Conservation (phyloP, 2,888 invertebrate genomes). For the Penaeus monodon region DNA sequence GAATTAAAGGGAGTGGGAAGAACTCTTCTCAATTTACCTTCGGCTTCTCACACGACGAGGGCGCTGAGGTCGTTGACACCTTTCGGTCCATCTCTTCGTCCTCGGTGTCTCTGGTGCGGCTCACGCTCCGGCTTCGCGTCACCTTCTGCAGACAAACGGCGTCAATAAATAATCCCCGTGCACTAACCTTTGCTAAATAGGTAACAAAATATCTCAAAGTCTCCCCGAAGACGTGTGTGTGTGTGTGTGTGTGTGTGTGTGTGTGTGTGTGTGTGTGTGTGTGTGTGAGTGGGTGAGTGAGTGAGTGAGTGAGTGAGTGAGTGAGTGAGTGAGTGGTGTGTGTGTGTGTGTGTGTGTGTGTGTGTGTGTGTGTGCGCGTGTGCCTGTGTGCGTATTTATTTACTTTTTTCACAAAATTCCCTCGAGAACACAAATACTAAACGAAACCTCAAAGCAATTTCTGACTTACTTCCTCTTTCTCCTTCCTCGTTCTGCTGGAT, state of each 20-base stretch:
- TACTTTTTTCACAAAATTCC: too few species aligned
- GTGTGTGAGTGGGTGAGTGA: too few species aligned
- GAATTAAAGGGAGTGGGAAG: background rate
- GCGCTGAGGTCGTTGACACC: constrained; percentile 37
- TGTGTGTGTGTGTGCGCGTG: too few species aligned
- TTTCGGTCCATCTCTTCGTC: constrained; percentile 59
- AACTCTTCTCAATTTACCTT: constrained; percentile 65
- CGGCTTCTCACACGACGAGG: constrained; percentile 67
- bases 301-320: too few species aligned
- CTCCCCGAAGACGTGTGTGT: too few species aligned
- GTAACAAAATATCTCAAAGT: background rate
- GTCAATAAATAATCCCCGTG: constrained; percentile 43
- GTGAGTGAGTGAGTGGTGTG: too few species aligned
- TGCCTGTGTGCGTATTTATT: too few species aligned
- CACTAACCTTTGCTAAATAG: constrained; percentile 42
- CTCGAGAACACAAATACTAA: background rate
- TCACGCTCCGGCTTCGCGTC: constrained; percentile 66
- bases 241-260: too few species aligned
- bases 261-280: too few species aligned
- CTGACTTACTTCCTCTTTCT: constrained; percentile 67
- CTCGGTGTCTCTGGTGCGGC: constrained; percentile 67
- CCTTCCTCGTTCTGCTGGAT: constrained; percentile 75
- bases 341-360: too few species aligned
- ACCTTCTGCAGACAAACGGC: constrained; percentile 66
- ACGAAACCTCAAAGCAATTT: background rate